These are phyloP conservation scores for Labeo catla DNA, from an alignment of 2,113 vertebrate genomes.

Conservation along the genomic window DNA sequence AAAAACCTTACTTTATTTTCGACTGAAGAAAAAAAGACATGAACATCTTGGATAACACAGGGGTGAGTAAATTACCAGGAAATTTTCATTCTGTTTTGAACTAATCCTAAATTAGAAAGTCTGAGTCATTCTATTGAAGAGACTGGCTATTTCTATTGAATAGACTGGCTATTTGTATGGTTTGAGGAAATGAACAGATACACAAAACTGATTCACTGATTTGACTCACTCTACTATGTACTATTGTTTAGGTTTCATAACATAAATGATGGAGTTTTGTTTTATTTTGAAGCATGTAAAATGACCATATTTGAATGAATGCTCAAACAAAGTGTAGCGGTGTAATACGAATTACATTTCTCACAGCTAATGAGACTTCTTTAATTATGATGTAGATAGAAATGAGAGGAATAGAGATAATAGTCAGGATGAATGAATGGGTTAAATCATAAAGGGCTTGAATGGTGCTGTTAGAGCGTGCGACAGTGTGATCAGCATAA, in stretches of 20 bases:
- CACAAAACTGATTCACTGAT: background rate
- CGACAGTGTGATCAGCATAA: conserved; percentile 18
- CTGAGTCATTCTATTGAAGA: background rate
- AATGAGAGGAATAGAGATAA: background rate
- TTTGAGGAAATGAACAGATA: background rate
- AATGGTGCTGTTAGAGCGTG: conserved; percentile 10
- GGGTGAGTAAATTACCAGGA: no score
- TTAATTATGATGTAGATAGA: background rate
- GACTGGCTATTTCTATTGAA: no score
- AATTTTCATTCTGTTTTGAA: no score
- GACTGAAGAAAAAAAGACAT: no score
- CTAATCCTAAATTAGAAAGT: no score
- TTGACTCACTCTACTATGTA: background rate
- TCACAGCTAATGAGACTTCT: background rate
- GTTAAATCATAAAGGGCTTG: conserved; percentile 22
- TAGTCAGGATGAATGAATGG: background rate
- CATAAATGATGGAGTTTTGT: background rate
- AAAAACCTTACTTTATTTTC: no score
- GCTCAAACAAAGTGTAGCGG: background rate
- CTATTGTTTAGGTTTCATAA: background rate
- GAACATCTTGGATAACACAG: no score
- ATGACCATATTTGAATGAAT: background rate
- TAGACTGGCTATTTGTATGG: background rate
- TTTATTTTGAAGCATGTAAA: background rate
- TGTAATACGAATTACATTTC: background rate